A percentile compares a stretch with the other conserved stretches of the same genome.
These are phyloP conservation scores for Morone chrysops DNA, from an alignment of 2,113 vertebrate genomes.

Conservation along the genomic window DNA sequence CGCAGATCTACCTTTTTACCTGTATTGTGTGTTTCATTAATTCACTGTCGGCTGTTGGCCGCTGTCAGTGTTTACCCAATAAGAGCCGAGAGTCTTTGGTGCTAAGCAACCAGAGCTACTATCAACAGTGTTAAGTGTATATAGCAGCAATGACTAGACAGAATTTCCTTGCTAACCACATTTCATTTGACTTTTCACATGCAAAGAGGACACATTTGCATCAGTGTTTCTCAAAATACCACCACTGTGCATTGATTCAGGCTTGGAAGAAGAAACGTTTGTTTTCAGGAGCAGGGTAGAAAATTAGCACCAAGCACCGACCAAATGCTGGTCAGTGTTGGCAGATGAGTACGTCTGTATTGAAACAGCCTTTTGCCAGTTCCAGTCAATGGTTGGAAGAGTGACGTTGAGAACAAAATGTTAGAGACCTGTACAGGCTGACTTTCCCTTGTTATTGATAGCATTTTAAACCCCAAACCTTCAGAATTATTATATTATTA, in stretches of 20 bases:
- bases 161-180: not conserved
- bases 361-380: not conserved
- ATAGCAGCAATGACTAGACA: slow-evolving; percentile 13
- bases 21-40: not conserved
- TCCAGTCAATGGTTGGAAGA: not conserved
- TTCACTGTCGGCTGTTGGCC: not conserved
- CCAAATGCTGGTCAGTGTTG: not conserved
- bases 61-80: slow-evolving; percentile 26
- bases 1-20: not conserved
- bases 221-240: not conserved
- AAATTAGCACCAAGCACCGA: not conserved
- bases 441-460: not conserved
- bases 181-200: slow-evolving; percentile 3
- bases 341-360: not conserved
- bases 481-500: not conserved
- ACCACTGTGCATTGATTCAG: not conserved
- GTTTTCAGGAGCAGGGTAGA: not conserved
- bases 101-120: slow-evolving; percentile 14
- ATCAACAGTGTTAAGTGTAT: slow-evolving; percentile 1
- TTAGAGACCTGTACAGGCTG: not conserved
- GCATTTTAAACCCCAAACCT: not conserved
- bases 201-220: slow-evolving; percentile 51
- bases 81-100: not conserved
- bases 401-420: not conserved
- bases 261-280: not conserved